phyloP scores from a whole-genome alignment of 2,113 vertebrate species.

The Peucedramus taeniatus region DNA sequence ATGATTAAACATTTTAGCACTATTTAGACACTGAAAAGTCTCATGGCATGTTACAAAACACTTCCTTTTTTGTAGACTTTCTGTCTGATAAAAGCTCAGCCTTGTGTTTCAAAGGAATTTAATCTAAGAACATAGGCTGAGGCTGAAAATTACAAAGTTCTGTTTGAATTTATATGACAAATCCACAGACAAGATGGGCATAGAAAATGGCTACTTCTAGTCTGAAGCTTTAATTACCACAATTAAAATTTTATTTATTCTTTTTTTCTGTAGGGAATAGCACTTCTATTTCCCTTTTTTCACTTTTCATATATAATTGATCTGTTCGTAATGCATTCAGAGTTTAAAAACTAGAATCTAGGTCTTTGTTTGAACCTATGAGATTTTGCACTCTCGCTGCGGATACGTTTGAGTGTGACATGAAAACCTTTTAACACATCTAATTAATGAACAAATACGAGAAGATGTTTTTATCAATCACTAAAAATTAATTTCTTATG shows the following conservation, averaged over 20 bases:
- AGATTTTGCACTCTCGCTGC: not conserved
- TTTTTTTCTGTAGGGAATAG: not conserved
- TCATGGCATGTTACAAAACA: not conserved
- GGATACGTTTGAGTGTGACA: not conserved
- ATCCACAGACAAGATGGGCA: not conserved
- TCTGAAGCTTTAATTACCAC: not conserved
- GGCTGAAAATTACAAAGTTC: not conserved
- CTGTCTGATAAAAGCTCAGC: not conserved
- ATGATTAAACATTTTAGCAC: not conserved
- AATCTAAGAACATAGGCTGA: not conserved
- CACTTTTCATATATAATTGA: not conserved
- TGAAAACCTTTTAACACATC: not conserved
- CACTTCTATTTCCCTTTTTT: not conserved
- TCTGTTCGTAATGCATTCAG: not conserved
- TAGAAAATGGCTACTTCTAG: not conserved
- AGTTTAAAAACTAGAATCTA: not conserved
- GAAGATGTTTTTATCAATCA: not conserved
- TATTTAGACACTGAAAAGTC: not conserved
- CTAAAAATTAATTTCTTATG: not conserved
- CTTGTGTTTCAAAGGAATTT: not conserved
- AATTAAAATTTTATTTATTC: not conserved
- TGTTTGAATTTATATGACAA: not conserved
- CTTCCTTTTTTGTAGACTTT: not conserved
- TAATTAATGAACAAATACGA: not conserved
- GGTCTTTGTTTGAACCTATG: not conserved